These are phyloP conservation scores for Adineta ricciae DNA, from an alignment of 2,888 invertebrate species.

Conservation along the genomic window DNA sequence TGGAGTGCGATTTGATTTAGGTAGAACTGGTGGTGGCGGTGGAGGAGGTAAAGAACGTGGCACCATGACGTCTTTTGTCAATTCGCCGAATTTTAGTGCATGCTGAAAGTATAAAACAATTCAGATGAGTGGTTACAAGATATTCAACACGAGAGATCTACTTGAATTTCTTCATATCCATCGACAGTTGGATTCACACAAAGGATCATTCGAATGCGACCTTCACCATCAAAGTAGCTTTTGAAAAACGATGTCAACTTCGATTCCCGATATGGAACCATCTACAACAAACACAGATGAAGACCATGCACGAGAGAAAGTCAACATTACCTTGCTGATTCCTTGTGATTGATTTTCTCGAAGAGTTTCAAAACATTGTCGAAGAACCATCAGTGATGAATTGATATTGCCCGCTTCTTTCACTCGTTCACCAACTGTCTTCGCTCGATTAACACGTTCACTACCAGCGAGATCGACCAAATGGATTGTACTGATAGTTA, in stretches of 20 bases:
- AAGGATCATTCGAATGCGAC: slow-evolving; percentile 86
- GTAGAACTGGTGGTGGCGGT: slow-evolving; percentile 14
- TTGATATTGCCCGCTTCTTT: slow-evolving; percentile 76
- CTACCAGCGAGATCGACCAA: slow-evolving; percentile 95
- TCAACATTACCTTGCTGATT: slow-evolving; percentile 54
- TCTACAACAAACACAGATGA: slow-evolving; percentile 41
- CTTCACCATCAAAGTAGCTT: slow-evolving; percentile 92
- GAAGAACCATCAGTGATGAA: slow-evolving; percentile 82
- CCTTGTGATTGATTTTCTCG: slow-evolving; percentile 69
- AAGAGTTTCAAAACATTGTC: slow-evolving; percentile 78
- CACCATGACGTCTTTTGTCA: slow-evolving; percentile 30
- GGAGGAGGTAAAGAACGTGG: neutral
- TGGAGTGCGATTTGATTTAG: neutral
- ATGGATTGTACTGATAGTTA: slow-evolving; percentile 78
- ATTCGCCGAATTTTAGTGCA: slow-evolving; percentile 33
- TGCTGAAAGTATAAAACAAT: slow-evolving; percentile 6
- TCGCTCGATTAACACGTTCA: slow-evolving; percentile 79
- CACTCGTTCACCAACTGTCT: slow-evolving; percentile 67
- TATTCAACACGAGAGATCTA: too few relatives aligned
- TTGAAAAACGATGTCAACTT: slow-evolving; percentile 89
- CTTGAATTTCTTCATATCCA: slow-evolving; percentile 86
- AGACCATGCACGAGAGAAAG: too few relatives aligned
- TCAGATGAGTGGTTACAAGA: too few relatives aligned
- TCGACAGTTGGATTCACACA: slow-evolving; percentile 83
- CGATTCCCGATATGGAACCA: slow-evolving; percentile 86